These are phyloP conservation scores for Myathropa florea DNA, from an alignment of 2,888 invertebrate species.

Conservation along the genomic window DNA sequence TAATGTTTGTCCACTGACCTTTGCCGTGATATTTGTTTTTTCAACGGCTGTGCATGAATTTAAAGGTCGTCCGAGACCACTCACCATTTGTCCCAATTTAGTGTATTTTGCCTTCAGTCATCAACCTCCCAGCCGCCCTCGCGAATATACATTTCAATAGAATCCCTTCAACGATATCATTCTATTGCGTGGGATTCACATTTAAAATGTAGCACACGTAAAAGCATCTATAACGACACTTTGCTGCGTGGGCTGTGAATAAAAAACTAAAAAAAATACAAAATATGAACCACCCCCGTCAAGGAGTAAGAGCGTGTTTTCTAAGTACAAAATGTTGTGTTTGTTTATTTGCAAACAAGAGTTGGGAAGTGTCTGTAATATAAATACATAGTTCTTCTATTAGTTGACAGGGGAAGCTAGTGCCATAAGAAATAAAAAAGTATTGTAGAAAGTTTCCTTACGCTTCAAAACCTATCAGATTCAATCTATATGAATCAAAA, in stretches of 20 bases:
- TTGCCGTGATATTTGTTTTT: not conserved
- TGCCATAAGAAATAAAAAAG: too few relatives aligned
- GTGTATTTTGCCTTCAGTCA: not conserved
- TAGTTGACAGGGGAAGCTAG: too few relatives aligned
- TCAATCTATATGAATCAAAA: too few relatives aligned
- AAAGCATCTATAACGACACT: not conserved
- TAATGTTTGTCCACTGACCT: not conserved
- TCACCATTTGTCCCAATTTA: not conserved
- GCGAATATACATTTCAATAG: not conserved
- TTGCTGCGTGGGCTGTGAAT: not conserved
- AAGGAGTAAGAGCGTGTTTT: not conserved
- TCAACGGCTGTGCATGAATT: not conserved
- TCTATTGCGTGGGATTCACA: not conserved
- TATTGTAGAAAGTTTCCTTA: too few relatives aligned
- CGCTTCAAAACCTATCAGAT: too few relatives aligned
- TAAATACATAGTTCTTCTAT: too few relatives aligned
- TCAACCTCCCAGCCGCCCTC: not conserved
- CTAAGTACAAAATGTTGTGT: not conserved
- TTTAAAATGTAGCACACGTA: not conserved
- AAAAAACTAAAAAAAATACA: not conserved
- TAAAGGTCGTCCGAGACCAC: not conserved
- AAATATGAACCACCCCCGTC: not conserved
- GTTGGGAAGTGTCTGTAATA: not conserved
- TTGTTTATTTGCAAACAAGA: not conserved
- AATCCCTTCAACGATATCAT: not conserved